Conservation (phyloP, 1,140 invertebrate species). For the Thrips palmi region DNA sequence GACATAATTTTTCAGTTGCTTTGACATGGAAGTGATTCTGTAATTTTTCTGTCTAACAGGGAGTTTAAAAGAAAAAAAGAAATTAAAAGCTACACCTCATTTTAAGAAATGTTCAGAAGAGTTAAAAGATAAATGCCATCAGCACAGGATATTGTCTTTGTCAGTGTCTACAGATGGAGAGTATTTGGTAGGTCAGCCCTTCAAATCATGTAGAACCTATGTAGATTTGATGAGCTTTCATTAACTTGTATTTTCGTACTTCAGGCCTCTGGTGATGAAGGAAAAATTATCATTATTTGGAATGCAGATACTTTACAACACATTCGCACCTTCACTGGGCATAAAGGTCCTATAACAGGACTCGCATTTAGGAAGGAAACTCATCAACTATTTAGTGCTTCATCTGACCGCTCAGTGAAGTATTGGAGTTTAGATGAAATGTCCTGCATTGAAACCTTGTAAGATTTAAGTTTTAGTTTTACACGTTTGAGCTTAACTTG, state of each 20-base stretch:
- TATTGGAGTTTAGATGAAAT: conserved; percentile 92
- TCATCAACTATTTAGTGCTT: conserved; percentile 60
- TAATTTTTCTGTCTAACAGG: no score
- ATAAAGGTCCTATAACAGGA: conserved; percentile 54
- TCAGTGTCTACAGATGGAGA: conserved; percentile 69
- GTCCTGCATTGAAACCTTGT: conserved; percentile 87
- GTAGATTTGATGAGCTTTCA: conserved; percentile 1
- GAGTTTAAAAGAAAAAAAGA: conserved; percentile 14
- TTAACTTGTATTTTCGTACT: conserved; percentile 31
- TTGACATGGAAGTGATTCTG: no score
- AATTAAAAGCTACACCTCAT: neutral
- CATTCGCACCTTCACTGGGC: conserved; percentile 65
- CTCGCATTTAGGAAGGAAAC: conserved; percentile 69
- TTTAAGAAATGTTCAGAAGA: no score
- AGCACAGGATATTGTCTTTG: conserved; percentile 40
- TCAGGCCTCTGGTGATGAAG: conserved; percentile 61
- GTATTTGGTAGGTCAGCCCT: no score
- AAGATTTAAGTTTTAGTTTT: no score
- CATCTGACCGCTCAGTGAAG: conserved; percentile 68
- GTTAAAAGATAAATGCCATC: no score
- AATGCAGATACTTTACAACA: conserved; percentile 54
- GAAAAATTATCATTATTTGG: conserved; percentile 64
- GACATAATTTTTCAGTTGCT: no score
- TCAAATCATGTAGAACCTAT: conserved; percentile 12
- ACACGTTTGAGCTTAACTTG: no score